These are phyloP conservation scores for Micromesistius poutassou DNA, from an alignment of 2,797 vertebrate species.

Conservation along the genomic window DNA sequence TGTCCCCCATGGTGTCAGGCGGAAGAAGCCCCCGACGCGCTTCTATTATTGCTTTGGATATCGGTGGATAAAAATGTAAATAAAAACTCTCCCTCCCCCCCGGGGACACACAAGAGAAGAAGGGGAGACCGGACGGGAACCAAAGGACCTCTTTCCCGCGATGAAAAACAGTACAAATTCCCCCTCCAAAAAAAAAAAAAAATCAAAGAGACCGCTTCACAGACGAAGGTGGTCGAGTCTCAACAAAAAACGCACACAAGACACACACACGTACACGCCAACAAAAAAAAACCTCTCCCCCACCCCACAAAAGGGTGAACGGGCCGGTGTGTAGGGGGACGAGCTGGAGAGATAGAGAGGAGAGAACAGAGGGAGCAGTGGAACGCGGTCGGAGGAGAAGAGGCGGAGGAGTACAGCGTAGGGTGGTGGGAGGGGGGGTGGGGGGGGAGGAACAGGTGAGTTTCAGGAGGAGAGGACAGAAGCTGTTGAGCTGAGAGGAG, in stretches of 20 bases:
- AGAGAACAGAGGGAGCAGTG: conserved; percentile 37
- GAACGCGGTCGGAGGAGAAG: conserved; percentile 51
- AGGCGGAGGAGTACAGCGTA: conserved; percentile 45
- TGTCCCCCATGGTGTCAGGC: conserved; percentile 89
- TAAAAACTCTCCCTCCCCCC: conserved; percentile 26
- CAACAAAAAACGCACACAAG: no score
- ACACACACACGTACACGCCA: not conserved
- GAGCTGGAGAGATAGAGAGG: conserved; percentile 26
- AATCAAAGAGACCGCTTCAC: not conserved
- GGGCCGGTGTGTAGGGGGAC: not conserved
- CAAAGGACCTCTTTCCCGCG: not conserved
- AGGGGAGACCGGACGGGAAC: conserved; percentile 2
- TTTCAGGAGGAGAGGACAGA: conserved; percentile 27
- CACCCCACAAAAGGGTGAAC: not conserved
- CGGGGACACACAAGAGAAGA: no score
- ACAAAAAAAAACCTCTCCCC: conserved; percentile 39
- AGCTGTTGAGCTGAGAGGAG: conserved; percentile 17
- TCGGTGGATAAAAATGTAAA: conserved; percentile 35
- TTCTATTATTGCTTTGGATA: conserved; percentile 70
- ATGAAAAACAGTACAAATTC: not conserved
- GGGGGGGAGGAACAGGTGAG: conserved; percentile 29
- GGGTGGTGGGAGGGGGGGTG: conserved; percentile 25
- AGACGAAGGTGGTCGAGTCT: not conserved
- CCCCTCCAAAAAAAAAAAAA: not conserved
- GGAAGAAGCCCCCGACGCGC: conserved; percentile 28